Evolutionary conservation across 2,113 vertebrate genomes (phyloP).

Genomic region (Clupea harengus): DNA sequence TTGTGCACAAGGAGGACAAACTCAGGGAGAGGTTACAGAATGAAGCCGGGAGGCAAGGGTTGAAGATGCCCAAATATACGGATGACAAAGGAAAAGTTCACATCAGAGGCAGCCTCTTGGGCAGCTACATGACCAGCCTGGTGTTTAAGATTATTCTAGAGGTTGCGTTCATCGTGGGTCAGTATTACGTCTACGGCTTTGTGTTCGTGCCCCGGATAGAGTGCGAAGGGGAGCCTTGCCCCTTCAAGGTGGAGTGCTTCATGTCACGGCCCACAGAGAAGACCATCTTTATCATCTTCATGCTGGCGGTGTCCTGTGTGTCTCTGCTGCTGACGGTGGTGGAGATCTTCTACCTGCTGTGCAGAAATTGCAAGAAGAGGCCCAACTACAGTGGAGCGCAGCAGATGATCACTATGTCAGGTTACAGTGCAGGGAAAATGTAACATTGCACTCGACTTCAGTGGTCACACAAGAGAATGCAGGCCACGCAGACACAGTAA

Average conservation of each 20-base stretch:
- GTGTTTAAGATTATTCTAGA: slow-evolving; percentile 87
- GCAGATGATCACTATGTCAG: background rate
- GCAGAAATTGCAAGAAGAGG: slow-evolving; percentile 20
- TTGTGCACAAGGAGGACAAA: slow-evolving; percentile 88
- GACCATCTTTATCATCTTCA: slow-evolving; percentile 90
- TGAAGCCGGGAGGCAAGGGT: background rate
- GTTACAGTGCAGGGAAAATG: background rate
- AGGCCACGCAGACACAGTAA: background rate
- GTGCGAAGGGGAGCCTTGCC: slow-evolving; percentile 85
- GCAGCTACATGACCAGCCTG: slow-evolving; percentile 87
- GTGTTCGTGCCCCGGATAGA: slow-evolving; percentile 79
- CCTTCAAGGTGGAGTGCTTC: slow-evolving; percentile 91
- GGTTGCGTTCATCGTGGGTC: slow-evolving; percentile 86
- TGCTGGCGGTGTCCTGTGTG: slow-evolving; percentile 77
- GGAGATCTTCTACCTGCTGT: slow-evolving; percentile 86
- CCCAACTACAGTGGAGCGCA: background rate
- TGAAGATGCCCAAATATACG: slow-evolving; percentile 69
- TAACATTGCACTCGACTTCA: background rate
- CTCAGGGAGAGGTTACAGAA: slow-evolving; percentile 63
- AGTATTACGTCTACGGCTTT: slow-evolving; percentile 93
- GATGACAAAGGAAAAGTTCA: slow-evolving; percentile 79
- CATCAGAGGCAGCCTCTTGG: slow-evolving; percentile 83
- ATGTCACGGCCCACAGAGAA: slow-evolving; percentile 96
- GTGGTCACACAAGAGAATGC: background rate
- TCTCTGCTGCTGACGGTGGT: slow-evolving; percentile 86